phyloP scores from a whole-genome alignment of 2,888 invertebrate species.

The Protonemura montana region DNA sequence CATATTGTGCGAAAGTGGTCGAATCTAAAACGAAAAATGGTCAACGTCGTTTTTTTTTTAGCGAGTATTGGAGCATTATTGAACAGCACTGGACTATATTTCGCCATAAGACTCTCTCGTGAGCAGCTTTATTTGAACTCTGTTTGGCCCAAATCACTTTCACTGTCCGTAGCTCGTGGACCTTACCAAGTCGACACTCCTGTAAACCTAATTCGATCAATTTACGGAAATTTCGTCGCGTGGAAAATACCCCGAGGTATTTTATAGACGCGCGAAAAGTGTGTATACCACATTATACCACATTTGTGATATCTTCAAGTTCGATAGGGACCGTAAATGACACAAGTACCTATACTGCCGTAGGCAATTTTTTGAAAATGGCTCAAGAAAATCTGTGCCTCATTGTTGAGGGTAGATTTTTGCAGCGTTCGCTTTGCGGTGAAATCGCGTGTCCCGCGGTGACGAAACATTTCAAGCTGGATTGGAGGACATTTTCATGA shows the following conservation, averaged over 20 bases:
- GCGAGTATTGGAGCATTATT: neutral
- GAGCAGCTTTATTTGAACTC: neutral
- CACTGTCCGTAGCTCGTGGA: neutral
- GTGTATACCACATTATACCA: too few relatives aligned
- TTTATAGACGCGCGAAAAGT: too few relatives aligned
- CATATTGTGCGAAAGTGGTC: conserved; percentile 37
- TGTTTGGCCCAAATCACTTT: conserved; percentile 21
- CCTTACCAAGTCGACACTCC: conserved; percentile 10
- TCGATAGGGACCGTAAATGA: too few relatives aligned
- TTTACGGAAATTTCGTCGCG: neutral
- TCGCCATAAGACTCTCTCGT: neutral
- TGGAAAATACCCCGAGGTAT: neutral
- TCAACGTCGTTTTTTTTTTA: neutral
- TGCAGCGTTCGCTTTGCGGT: neutral
- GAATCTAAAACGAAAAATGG: conserved; percentile 39
- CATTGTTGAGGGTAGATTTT: too few relatives aligned
- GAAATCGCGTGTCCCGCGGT: neutral
- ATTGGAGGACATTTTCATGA: neutral
- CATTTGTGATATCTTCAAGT: too few relatives aligned
- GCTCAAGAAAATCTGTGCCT: too few relatives aligned
- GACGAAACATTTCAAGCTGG: neutral
- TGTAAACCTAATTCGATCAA: neutral
- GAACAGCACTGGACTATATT: neutral
- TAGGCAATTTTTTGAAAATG: too few relatives aligned
- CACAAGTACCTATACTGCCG: too few relatives aligned